Base-by-base conservation (phyloP, 2,797 vertebrate species). In the Fundulus diaphanus region DNA sequence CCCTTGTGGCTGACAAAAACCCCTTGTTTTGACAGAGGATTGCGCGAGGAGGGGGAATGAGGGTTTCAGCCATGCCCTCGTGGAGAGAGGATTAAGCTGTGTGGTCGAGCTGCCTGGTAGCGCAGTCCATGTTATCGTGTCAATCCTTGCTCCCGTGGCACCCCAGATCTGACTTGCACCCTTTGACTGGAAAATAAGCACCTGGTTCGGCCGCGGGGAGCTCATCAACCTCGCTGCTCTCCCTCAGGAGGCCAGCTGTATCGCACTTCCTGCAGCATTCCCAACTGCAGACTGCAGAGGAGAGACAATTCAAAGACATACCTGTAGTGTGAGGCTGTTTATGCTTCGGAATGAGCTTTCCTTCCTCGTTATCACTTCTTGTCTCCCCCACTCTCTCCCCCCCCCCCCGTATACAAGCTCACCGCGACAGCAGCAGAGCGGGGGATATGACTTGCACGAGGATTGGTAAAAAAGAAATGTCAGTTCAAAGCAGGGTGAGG, bases 401-500 rank as follows among this genome's bases (percentile, higher is more conserved):
- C n/a, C n/a, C 83, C 77, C 73, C 76, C 74, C 77, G 79, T 77
- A 76, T 68, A 82, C 72, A 84, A 77, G 85, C 87, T 88, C 33
- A 72, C 35, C 1, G 46, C 2, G 73, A 82, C 80, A 81, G 83
- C 71, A 77, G 76, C 77, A 56, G 84, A 81, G 84, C 31, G 59
- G 76, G 77, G 77, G 82, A 54, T 61, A 78, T 13, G 81, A 84
- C 68, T 81, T 57, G 81, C 87, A 69, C 33, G 37, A 12, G 77
- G 67, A 74, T 75, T 56, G 82, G 79, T 76, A 73, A 85, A 92
- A 83, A 83, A 82, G 83, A 92, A 93, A 94, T 94, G 96, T 97
- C 95, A 95, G 94, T 85, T 65, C 83, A 93, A 94, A 95, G 94
- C 92, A 89, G 81, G 73, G 89, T 82, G 94, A 90, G 90, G 91